Evolutionary conservation across 2,797 vertebrate species (phyloP).

Genomic region (Sebastes variabilis): DNA sequence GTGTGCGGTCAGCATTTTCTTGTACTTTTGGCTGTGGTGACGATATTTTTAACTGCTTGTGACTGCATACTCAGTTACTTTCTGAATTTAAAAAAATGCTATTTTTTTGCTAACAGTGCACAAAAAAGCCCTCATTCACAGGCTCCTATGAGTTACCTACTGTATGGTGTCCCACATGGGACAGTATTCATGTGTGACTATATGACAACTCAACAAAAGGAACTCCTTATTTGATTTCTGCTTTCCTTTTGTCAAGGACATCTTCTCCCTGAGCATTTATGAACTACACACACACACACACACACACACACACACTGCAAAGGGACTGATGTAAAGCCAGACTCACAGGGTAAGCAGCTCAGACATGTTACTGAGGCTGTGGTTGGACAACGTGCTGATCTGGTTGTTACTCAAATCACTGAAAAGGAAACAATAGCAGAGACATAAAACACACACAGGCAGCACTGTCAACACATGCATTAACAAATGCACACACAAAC

Average conservation of each 20-base stretch:
- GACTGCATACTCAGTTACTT: not conserved
- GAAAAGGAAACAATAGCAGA: slow-evolving; percentile 84
- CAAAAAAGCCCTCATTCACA: not conserved
- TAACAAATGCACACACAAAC: slow-evolving; percentile 19
- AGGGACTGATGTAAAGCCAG: slow-evolving; percentile 70
- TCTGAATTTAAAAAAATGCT: not conserved
- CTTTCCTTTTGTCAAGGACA: not conserved
- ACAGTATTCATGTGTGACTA: not conserved
- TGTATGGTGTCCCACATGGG: not conserved
- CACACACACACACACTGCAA: slow-evolving; percentile 18
- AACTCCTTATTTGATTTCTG: not conserved
- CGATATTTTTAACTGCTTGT: not conserved
- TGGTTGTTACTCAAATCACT: slow-evolving; percentile 99
- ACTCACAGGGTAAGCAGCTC: slow-evolving; percentile 99
- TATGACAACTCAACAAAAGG: not conserved
- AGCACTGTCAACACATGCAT: slow-evolving; percentile 42
- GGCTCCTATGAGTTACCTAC: not conserved
- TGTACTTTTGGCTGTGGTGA: not conserved
- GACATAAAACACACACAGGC: slow-evolving; percentile 64
- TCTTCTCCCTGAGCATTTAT: not conserved
- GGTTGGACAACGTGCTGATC: slow-evolving; percentile 98
- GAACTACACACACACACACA: not conserved
- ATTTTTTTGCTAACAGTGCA: not conserved
- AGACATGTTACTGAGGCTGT: slow-evolving; percentile 99
- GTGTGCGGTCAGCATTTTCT: not conserved